Evolutionary conservation across 2,113 vertebrate species (phyloP).

Genomic region (Vidua chalybeata): DNA sequence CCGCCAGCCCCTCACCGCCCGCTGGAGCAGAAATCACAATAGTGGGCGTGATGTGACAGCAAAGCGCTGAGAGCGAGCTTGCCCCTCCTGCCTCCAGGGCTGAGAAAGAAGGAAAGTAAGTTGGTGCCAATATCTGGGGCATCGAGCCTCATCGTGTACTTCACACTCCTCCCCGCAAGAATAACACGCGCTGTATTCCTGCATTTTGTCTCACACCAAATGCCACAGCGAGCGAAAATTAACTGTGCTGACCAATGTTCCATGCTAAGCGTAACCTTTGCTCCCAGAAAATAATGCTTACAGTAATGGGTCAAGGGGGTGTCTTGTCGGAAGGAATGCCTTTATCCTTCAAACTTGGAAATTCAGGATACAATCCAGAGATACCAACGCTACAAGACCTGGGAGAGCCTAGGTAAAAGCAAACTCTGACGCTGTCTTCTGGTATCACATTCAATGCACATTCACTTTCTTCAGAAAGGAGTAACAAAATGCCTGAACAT

Average conservation of each 20-base stretch:
- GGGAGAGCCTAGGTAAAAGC: background rate
- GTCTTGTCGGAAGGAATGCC: background rate
- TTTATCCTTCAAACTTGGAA: background rate
- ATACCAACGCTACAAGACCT: too few species aligned
- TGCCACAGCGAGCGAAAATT: background rate
- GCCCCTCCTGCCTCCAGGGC: background rate
- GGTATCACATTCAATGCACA: background rate
- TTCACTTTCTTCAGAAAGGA: background rate
- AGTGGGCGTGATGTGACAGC: background rate
- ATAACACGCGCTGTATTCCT: fast-evolving
- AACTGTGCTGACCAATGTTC: background rate
- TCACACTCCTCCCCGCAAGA: too few species aligned
- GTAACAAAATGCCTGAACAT: background rate
- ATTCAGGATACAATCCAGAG: background rate
- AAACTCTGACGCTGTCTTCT: background rate
- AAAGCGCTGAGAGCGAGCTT: background rate
- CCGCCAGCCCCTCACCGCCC: background rate
- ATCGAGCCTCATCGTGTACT: background rate
- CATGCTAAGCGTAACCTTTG: background rate
- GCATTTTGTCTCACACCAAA: background rate
- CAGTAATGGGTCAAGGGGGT: too few species aligned
- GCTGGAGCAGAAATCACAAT: background rate
- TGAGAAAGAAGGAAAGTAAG: too few species aligned
- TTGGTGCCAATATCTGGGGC: background rate
- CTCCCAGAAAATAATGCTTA: background rate